Conservation (phyloP, 92 coral and sea anemone species). For the Virgularia gustaviana region DNA sequence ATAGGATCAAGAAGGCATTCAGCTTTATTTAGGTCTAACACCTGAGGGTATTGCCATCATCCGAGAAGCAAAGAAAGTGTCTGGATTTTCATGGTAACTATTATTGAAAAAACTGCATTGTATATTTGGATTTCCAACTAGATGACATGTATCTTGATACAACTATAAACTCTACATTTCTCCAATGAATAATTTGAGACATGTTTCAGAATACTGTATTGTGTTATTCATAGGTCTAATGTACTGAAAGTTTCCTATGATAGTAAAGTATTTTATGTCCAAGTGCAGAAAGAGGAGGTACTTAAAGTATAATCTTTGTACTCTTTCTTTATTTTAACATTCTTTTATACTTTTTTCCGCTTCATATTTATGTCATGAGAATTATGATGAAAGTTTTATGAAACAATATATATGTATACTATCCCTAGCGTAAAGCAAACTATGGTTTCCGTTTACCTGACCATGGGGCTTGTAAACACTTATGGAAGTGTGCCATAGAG, state of each 20-base stretch:
- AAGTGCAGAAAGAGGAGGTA: slow-evolving; percentile 86
- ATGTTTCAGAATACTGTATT: not conserved
- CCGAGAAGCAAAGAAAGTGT: slow-evolving; percentile 93
- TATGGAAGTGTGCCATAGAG: slow-evolving; percentile 96
- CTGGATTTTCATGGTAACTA: slow-evolving; percentile 84
- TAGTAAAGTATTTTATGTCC: slow-evolving; percentile 89
- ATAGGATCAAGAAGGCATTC: slow-evolving; percentile 93
- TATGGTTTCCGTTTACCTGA: slow-evolving; percentile 97
- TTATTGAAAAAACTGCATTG: not conserved
- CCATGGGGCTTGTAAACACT: slow-evolving; percentile 92
- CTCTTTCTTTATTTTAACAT: not conserved
- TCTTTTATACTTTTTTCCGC: not conserved
- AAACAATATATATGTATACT: not conserved
- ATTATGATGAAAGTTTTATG: no score
- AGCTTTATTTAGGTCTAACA: slow-evolving; percentile 83
- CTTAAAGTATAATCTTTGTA: no score
- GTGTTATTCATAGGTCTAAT: slow-evolving; percentile 58
- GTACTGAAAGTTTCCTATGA: slow-evolving; percentile 86
- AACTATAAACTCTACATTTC: not conserved
- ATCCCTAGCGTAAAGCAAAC: slow-evolving; percentile 82
- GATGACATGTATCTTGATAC: not conserved
- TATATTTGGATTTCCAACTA: no score
- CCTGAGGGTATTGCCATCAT: slow-evolving; percentile 92
- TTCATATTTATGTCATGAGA: no score
- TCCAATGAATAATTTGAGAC: not conserved